A percentile compares a stretch with the other conserved stretches of the same genome.
phyloP scores from a whole-genome alignment of 1,140 invertebrate species.

The Drosophila sulfurigaster region DNA sequence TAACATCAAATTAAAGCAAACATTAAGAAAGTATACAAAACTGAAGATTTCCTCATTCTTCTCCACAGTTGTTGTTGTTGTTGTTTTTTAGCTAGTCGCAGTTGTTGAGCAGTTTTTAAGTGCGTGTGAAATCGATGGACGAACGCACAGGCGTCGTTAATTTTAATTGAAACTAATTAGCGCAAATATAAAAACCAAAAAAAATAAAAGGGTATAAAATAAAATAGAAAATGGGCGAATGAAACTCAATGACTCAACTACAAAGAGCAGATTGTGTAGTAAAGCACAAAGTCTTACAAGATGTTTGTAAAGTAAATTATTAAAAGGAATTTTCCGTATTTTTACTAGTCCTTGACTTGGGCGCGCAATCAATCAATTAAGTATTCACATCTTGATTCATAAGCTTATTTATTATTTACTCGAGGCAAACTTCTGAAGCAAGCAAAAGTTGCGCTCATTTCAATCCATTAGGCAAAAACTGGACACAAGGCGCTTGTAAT shows the following conservation, averaged over 20 bases:
- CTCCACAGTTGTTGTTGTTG: conserved; percentile 27
- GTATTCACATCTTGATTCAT: conserved; percentile 23
- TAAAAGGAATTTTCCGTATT: neutral
- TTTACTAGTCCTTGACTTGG: conserved; percentile 4
- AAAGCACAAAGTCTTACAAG: neutral
- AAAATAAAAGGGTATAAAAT: conserved; percentile 22
- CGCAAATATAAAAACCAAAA: conserved; percentile 58
- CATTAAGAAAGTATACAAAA: conserved; percentile 62
- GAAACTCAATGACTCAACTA: neutral
- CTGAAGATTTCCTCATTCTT: conserved; percentile 67
- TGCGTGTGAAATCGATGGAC: conserved; percentile 77
- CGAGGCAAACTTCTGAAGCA: neutral
- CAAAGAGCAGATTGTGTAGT: neutral
- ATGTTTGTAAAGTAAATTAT: neutral
- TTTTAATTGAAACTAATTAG: conserved; percentile 83
- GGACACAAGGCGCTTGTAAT: conserved; percentile 53
- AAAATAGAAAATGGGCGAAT: conserved; percentile 4
- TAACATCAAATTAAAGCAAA: conserved; percentile 70
- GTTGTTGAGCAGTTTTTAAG: conserved; percentile 38
- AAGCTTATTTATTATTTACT: conserved; percentile 10
- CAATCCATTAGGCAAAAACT: conserved; percentile 25
- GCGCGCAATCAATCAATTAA: conserved; percentile 13
- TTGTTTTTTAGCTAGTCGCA: conserved; percentile 29
- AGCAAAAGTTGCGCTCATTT: conserved; percentile 15
- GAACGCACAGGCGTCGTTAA: conserved; percentile 68